Evolutionary conservation across 2,113 vertebrate species (phyloP).

Genomic region (Burhinus bistriatus): DNA sequence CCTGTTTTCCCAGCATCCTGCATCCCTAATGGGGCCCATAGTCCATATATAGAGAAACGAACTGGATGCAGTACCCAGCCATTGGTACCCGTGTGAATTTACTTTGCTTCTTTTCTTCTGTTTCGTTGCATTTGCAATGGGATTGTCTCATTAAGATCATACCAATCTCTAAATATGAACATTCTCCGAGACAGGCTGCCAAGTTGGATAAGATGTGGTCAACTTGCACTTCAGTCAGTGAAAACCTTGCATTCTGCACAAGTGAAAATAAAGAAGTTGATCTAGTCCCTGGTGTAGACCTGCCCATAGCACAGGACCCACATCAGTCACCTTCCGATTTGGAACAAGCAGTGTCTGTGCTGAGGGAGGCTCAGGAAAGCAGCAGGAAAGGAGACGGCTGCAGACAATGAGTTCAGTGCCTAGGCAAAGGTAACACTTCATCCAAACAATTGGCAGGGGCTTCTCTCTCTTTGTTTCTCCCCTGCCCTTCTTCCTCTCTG

Average conservation of each 20-base stretch:
- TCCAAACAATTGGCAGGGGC: neutral
- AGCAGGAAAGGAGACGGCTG: slow-evolving; percentile 8
- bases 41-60: neutral
- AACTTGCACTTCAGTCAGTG: neutral
- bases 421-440: slow-evolving; percentile 23
- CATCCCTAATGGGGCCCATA: neutral
- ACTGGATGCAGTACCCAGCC: neutral
- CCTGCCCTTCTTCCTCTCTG: slow-evolving; percentile 6
- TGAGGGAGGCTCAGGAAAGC: slow-evolving; percentile 37
- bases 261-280: neutral
- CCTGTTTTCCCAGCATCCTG: neutral
- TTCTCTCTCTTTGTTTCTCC: slow-evolving; percentile 25
- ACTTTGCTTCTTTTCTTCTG: neutral
- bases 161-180: neutral
- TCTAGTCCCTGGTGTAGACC: neutral
- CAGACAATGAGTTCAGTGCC: slow-evolving; percentile 32
- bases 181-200: neutral
- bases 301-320: neutral
- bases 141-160: neutral
- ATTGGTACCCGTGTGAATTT: neutral
- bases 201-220: neutral
- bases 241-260: neutral
- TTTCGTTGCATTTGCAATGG: neutral
- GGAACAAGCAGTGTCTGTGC: slow-evolving; percentile 13
- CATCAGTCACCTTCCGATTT: slow-evolving; percentile 27